Evolutionary conservation across 2,888 invertebrate species (phyloP), one percentile per base, ranked within the genome.

Genomic region (Rotaria socialis): DNA sequence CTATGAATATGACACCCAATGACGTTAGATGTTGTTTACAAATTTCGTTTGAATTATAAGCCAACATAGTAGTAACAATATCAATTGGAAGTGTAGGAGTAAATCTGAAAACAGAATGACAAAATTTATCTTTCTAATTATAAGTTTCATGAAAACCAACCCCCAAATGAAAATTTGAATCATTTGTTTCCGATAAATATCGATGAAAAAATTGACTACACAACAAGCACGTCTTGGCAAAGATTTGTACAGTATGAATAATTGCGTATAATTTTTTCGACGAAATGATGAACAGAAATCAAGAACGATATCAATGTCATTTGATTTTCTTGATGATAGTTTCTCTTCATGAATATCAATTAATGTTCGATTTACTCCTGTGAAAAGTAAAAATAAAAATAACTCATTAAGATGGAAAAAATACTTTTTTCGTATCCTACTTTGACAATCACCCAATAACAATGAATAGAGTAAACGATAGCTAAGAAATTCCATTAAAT

Each of bases 391-490:
- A 24, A 3, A 24, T 24, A 24, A 24, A 24, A 56, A 58, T 7
- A n/a, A 24, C 50, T 11, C 14, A 50, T 50, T 11, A 11, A 50
- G 8, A 50, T 50, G 14, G 7, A 22, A 2, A 58, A 58, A 8
- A 16, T 8, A 67, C 10, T 16, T 27, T 14, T 67, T n/a, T n/a
- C 1, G 8, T 22, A 24, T 58, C 8, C 35, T 67, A 67, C 67
- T 67, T 67, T 67, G 35, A 67, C 35, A 41, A 67, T 67, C 67
- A 67, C 35, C 35, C 1, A 67, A 0, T 67, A 67, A 19, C 14
- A 67, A 67, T 8, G 35, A 67, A 67, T 67, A 67, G 19, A 67
- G 67, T 67, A 67, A 67, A 27, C 67, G 67, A 41, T 67, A 67
- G 1, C 35, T 67, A 67, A 67, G 67, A 19, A 67, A 67, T 67